These are phyloP conservation scores for Sipha flava DNA, from an alignment of 1,140 invertebrate species.

Conservation along the genomic window DNA sequence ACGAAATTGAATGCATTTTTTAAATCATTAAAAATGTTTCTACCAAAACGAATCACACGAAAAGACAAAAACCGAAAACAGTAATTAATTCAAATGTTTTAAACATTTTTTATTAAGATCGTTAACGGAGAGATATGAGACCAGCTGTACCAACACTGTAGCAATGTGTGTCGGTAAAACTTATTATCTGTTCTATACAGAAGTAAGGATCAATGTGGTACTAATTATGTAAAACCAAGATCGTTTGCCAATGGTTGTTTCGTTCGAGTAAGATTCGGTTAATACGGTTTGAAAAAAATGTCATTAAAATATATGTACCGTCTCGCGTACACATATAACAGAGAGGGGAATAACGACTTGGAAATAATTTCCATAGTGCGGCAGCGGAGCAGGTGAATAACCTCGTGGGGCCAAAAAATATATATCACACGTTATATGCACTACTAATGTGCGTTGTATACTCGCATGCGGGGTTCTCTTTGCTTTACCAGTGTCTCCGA, in stretches of 20 bases:
- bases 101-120: too few species aligned
- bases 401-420: neutral
- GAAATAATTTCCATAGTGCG: neutral
- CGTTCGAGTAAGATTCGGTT: neutral
- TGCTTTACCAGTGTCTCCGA: too few species aligned
- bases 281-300: neutral
- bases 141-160: too few species aligned
- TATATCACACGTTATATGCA: neutral
- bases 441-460: too few species aligned
- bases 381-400: neutral
- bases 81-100: neutral
- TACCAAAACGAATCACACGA: neutral
- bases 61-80: neutral
- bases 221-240: slow-evolving; percentile 1
- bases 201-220: neutral
- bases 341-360: neutral
- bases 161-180: neutral
- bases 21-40: too few species aligned
- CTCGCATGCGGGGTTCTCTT: too few species aligned
- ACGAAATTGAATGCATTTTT: too few species aligned
- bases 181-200: neutral
- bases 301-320: slow-evolving; percentile 1
- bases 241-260: neutral
- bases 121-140: neutral
- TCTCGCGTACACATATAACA: neutral